Evolutionary conservation across 2,113 vertebrate species (phyloP).

Genomic region (Xenotilapia longispinis): DNA sequence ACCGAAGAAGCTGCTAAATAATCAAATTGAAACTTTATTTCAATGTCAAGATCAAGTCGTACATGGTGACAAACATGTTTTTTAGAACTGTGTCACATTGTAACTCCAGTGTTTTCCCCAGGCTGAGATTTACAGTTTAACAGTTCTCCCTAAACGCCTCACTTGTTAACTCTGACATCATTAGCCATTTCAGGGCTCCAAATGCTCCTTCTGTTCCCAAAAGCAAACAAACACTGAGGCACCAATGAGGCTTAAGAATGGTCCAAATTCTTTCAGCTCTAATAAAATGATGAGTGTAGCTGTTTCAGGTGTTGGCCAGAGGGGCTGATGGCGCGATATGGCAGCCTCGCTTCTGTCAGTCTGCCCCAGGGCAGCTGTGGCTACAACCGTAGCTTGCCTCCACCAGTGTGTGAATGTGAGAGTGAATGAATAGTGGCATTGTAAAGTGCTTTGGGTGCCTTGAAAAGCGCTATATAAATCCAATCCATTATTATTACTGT

Average conservation of each 20-base stretch:
- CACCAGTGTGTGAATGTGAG: too few relatives aligned
- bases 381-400: too few relatives aligned
- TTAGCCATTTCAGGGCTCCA: not conserved
- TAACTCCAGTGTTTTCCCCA: not conserved
- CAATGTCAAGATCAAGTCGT: not conserved
- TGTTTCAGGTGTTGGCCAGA: not conserved
- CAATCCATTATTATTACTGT: not conserved
- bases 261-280: not conserved
- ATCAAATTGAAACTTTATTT: not conserved
- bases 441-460: too few relatives aligned
- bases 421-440: too few relatives aligned
- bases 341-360: too few relatives aligned
- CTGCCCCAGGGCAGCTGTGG: too few relatives aligned
- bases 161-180: not conserved
- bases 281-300: not conserved
- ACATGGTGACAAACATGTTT: not conserved
- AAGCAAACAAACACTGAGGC: not conserved
- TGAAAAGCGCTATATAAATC: too few relatives aligned
- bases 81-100: not conserved
- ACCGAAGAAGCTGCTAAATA: not conserved
- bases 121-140: not conserved
- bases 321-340: too few relatives aligned
- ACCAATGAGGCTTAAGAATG: not conserved
- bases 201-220: not conserved
- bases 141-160: not conserved